phyloP scores from a whole-genome alignment of 1,140 invertebrate genomes.

The Drosophila biarmipes region DNA sequence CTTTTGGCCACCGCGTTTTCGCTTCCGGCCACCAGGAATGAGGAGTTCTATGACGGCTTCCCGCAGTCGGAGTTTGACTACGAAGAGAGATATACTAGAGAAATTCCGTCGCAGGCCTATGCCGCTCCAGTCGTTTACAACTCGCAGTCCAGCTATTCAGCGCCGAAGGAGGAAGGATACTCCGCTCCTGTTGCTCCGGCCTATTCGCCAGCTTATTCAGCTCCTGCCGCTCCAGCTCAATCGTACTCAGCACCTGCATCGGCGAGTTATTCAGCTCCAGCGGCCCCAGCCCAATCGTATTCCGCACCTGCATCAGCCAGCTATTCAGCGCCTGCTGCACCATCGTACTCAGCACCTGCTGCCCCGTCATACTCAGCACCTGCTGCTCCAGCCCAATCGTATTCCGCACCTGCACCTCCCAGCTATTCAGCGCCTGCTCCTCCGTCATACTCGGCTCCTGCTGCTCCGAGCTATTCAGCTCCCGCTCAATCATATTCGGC shows the following conservation, averaged over 20 bases:
- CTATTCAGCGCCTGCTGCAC: constrained; percentile 22
- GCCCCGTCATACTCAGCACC: constrained; percentile 19
- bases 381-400: constrained; percentile 3
- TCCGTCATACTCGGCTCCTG: not conserved
- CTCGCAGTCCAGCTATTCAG: constrained; percentile 46
- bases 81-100: constrained; percentile 39
- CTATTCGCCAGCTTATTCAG: constrained; percentile 33
- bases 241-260: constrained; percentile 32
- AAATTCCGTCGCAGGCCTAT: constrained; percentile 54
- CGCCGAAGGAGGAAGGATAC: constrained; percentile 21
- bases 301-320: constrained; percentile 26
- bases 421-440: not conserved
- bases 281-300: constrained; percentile 8
- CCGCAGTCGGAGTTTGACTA: constrained; percentile 32
- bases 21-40: constrained; percentile 11
- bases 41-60: constrained; percentile 46
- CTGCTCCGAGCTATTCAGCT: constrained; percentile 27
- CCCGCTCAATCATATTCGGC: constrained; percentile 29
- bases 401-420: constrained; percentile 19
- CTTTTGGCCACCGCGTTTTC: constrained; percentile 20
- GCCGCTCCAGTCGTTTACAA: constrained; percentile 56
- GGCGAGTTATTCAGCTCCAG: constrained; percentile 25
- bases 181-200: constrained; percentile 26
- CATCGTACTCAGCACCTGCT: not conserved
- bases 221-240: constrained; percentile 18